Conservation (phyloP, 2,888 invertebrate genomes). For the Gastracanthus pulcherrimus region DNA sequence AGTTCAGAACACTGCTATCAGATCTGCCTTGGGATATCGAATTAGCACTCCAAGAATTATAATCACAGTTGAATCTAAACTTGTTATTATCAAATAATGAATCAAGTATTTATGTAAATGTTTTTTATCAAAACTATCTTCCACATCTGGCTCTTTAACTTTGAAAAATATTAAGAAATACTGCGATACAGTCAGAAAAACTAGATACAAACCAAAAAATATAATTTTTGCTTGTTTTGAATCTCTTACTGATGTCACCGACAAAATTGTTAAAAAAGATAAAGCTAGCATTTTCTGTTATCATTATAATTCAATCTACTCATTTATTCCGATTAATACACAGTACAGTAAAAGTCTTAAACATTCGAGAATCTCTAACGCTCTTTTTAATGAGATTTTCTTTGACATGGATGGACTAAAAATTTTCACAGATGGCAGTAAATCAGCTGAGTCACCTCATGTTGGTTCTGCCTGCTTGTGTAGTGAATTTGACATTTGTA, state of each 20-base stretch:
- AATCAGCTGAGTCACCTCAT: neutral
- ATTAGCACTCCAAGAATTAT: neutral
- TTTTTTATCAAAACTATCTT: too few species aligned
- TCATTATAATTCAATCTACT: too few species aligned
- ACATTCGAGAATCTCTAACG: neutral
- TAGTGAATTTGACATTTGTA: neutral
- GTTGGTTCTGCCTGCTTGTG: neutral
- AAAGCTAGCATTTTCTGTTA: too few species aligned
- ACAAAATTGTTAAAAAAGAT: too few species aligned
- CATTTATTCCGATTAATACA: neutral
- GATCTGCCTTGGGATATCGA: neutral
- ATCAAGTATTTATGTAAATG: neutral
- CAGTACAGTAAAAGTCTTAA: neutral
- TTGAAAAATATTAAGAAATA: too few species aligned
- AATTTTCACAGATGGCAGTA: neutral
- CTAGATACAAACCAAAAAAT: too few species aligned
- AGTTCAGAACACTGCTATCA: neutral
- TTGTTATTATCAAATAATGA: neutral
- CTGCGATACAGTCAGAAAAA: too few species aligned
- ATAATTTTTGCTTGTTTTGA: too few species aligned
- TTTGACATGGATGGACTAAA: neutral
- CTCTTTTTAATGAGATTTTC: neutral
- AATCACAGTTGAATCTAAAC: too few species aligned
- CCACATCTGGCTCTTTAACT: too few species aligned
- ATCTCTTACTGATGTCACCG: neutral